These are phyloP conservation scores for Struthio camelus DNA, from an alignment of 2,113 vertebrate genomes.

Conservation along the genomic window DNA sequence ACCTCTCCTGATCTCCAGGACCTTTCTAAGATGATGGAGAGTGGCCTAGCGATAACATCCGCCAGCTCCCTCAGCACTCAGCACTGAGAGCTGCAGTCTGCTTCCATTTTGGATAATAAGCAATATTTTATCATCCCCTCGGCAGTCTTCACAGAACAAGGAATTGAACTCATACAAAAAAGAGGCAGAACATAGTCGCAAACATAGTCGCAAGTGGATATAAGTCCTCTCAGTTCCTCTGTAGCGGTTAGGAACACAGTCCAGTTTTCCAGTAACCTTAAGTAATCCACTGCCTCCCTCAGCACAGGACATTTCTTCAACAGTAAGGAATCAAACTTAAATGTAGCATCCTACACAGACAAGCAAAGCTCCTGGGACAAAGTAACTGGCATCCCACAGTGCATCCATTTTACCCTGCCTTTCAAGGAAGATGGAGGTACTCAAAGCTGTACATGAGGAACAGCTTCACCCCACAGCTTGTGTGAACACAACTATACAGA, in stretches of 20 bases:
- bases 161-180: background rate
- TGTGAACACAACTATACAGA: background rate
- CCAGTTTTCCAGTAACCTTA: background rate
- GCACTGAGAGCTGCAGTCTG: fast-evolving
- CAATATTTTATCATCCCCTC: background rate
- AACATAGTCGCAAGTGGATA: background rate
- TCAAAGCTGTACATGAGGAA: background rate
- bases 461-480: background rate
- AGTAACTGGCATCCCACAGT: background rate
- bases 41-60: too few relatives aligned
- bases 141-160: fast-evolving
- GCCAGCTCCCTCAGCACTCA: too few relatives aligned
- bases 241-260: background rate
- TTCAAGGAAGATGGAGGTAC: background rate
- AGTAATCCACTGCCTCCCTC: background rate
- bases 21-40: too few relatives aligned
- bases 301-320: background rate
- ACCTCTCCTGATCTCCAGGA: too few relatives aligned
- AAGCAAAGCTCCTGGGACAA: background rate
- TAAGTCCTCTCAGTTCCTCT: background rate
- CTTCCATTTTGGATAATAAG: fast-evolving
- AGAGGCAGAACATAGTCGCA: background rate
- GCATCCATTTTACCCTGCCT: too few relatives aligned
- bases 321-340: background rate
- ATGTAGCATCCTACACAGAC: background rate